Conservation (phyloP, 2,797 vertebrate species). For the Poeciliopsis paucimaculata region DNA sequence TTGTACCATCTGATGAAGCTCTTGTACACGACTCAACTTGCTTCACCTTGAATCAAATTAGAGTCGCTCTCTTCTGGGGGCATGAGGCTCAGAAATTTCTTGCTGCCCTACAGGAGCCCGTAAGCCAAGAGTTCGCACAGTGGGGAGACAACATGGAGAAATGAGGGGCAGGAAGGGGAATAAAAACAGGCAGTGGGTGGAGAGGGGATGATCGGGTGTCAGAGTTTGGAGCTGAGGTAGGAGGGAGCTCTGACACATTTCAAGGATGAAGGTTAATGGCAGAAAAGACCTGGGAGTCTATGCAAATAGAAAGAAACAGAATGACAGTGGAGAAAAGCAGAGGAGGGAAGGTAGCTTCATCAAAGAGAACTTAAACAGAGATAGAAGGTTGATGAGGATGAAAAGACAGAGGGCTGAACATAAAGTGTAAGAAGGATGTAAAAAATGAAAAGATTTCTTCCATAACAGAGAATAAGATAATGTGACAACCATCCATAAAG, state of each 20-base stretch:
- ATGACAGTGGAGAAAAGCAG: neutral
- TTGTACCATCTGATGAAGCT: constrained; percentile 40
- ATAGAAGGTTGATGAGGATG: constrained; percentile 17
- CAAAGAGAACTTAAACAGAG: constrained; percentile 38
- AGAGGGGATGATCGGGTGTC: constrained; percentile 49
- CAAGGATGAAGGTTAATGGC: constrained; percentile 69
- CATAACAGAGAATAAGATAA: neutral
- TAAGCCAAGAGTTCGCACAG: constrained; percentile 63
- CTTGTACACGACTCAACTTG: constrained; percentile 46
- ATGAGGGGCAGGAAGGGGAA: constrained; percentile 47
- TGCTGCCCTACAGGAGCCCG: constrained; percentile 61
- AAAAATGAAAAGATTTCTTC: neutral
- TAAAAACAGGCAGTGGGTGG: constrained; percentile 49
- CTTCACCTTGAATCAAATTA: constrained; percentile 78
- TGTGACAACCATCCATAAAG: neutral
- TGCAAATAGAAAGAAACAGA: constrained; percentile 51
- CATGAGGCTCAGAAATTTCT: constrained; percentile 48
- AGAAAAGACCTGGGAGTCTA: constrained; percentile 55
- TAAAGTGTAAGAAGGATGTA: neutral
- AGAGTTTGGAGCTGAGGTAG: constrained; percentile 36
- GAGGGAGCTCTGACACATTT: constrained; percentile 57
- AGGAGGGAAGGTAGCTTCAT: constrained; percentile 5
- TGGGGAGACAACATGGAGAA: constrained; percentile 42
- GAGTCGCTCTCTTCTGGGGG: constrained; percentile 51
- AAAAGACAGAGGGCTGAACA: constrained; percentile 10